Conservation (phyloP, 1,140 invertebrate genomes). For the Babylonia areolata region DNA sequence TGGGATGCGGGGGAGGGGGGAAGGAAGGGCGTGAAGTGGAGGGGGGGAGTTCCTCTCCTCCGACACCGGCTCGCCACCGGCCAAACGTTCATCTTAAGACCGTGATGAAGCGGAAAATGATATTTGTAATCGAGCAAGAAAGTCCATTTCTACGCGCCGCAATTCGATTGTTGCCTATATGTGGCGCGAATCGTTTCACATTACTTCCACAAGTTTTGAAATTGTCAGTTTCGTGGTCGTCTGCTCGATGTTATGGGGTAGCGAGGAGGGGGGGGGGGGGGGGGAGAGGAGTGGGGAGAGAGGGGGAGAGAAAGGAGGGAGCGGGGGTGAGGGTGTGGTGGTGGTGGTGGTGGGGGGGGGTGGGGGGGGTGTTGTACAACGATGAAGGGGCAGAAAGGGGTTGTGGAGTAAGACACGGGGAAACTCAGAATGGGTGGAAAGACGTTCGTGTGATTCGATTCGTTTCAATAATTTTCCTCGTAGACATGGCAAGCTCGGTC, state of each 20-base stretch:
- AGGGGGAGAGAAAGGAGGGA: neutral
- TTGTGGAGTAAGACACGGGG: too few relatives aligned
- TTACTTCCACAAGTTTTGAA: slow-evolving; percentile 4
- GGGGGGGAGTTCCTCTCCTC: neutral
- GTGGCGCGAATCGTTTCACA: slow-evolving; percentile 1
- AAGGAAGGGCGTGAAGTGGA: too few relatives aligned
- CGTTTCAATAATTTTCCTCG: too few relatives aligned
- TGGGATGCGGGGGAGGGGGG: too few relatives aligned
- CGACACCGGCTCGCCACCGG: neutral
- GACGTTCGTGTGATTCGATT: too few relatives aligned
- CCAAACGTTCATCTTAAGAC: neutral
- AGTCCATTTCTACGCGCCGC: neutral
- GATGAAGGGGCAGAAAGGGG: too few relatives aligned
- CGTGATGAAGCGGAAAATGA: neutral
- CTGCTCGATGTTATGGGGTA: neutral
- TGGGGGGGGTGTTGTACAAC: too few relatives aligned
- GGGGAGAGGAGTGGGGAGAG: neutral
- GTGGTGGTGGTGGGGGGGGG: neutral
- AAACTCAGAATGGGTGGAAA: too few relatives aligned
- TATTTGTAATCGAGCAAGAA: slow-evolving; percentile 12
- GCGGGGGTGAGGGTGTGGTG: neutral
- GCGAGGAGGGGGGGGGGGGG: neutral
- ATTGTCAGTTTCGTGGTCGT: slow-evolving; percentile 1
- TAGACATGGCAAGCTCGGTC: too few relatives aligned
- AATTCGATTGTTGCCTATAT: slow-evolving; percentile 7